Conservation (phyloP, 1,140 invertebrate species). For the Heliconius melpomene region DNA sequence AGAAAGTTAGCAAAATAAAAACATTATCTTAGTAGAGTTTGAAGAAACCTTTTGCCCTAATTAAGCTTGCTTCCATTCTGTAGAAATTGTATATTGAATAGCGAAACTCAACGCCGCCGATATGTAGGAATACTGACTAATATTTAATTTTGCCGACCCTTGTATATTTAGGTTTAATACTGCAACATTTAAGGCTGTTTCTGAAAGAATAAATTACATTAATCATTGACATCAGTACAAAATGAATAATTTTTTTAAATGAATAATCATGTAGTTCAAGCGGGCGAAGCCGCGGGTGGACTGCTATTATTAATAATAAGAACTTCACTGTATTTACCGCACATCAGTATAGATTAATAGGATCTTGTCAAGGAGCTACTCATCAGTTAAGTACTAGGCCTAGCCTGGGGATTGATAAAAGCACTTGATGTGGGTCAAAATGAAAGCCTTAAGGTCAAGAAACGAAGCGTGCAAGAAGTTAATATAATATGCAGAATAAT, state of each 20-base stretch:
- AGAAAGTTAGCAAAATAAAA: not conserved
- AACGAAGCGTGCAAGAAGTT: not conserved
- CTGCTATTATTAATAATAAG: too few relatives aligned
- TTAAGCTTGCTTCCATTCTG: not conserved
- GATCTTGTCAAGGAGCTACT: slow-evolving; percentile 4
- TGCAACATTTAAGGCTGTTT: too few relatives aligned
- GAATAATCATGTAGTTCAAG: too few relatives aligned
- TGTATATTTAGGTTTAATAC: too few relatives aligned
- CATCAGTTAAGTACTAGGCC: not conserved
- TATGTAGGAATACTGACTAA: not conserved
- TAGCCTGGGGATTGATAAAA: not conserved
- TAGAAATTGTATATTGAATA: not conserved
- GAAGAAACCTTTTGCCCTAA: slow-evolving; percentile 3
- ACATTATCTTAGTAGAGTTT: not conserved
- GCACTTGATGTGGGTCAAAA: slow-evolving; percentile 1
- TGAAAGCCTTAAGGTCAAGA: slow-evolving; percentile 8
- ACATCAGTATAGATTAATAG: not conserved
- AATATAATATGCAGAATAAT: not conserved
- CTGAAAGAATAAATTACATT: too few relatives aligned
- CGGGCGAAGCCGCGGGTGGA: too few relatives aligned
- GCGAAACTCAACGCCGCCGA: not conserved
- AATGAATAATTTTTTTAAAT: too few relatives aligned
- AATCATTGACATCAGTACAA: too few relatives aligned
- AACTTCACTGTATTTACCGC: too few relatives aligned
- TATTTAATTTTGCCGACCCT: not conserved